A percentile compares a stretch with the other conserved stretches of the same genome.
These are phyloP conservation scores for Timema cristinae DNA, from an alignment of 2,888 invertebrate genomes.

Conservation along the genomic window DNA sequence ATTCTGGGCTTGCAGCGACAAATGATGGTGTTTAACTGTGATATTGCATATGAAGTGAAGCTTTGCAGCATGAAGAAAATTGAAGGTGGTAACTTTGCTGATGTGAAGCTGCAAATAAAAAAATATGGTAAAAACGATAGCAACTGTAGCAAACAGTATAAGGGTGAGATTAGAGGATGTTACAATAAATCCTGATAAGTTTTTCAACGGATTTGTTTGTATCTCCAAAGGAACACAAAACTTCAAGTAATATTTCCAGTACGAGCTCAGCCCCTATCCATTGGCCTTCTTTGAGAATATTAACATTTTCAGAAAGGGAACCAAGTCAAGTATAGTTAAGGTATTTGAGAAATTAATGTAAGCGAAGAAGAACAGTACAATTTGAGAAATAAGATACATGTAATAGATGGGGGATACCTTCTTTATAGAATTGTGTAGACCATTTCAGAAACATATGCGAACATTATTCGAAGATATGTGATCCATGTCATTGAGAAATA, in stretches of 20 bases:
- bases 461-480: neutral
- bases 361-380: conserved; percentile 8
- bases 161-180: conserved; percentile 1
- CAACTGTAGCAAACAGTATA: conserved; percentile 7
- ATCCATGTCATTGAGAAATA: neutral
- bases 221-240: conserved; percentile 2
- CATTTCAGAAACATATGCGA: neutral
- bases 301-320: too few species aligned
- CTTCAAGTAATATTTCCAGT: neutral
- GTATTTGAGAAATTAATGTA: neutral
- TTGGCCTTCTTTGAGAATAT: too few species aligned
- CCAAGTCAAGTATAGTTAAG: neutral
- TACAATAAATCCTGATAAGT: conserved; percentile 1
- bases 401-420: neutral
- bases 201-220: neutral
- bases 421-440: neutral
- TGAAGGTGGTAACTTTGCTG: too few species aligned
- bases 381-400: neutral
- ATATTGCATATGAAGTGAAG: too few species aligned
- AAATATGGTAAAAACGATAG: neutral
- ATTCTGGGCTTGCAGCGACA: too few species aligned
- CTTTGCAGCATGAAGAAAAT: too few species aligned
- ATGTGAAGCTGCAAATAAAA: neutral
- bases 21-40: too few species aligned
- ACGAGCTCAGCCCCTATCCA: too few species aligned